Percentiles rank a stretch among this genome's conserved stretches.
These are phyloP conservation scores for Ceraclea dissimilis DNA, from an alignment of 2,888 invertebrate genomes.

Conservation along the genomic window DNA sequence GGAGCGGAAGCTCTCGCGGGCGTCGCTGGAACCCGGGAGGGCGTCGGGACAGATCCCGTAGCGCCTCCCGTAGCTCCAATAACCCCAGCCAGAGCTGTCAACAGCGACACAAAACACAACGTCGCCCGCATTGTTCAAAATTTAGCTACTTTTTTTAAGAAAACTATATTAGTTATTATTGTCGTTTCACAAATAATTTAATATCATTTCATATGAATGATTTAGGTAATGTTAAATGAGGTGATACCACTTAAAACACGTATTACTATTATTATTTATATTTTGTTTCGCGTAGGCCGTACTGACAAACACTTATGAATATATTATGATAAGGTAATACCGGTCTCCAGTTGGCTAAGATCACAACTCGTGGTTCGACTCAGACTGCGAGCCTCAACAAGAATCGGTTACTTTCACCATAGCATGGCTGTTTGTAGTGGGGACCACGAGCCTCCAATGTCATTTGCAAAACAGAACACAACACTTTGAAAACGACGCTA, in stretches of 20 bases:
- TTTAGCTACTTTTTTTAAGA: neutral
- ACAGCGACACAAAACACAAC: slow-evolving; percentile 7
- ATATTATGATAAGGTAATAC: neutral
- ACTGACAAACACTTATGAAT: neutral
- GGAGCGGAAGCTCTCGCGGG: slow-evolving; percentile 42
- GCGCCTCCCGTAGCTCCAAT: slow-evolving; percentile 28
- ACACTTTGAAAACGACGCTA: neutral
- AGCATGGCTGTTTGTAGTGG: slow-evolving; percentile 5
- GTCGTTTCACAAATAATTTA: neutral
- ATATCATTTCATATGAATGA: neutral
- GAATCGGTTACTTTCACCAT: slow-evolving; percentile 12
- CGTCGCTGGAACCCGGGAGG: slow-evolving; percentile 32
- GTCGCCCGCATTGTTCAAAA: slow-evolving; percentile 28
- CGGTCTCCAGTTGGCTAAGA: neutral
- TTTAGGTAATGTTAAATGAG: neutral
- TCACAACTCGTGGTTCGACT: slow-evolving; percentile 5
- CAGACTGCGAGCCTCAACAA: slow-evolving; percentile 8
- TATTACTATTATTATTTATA: slow-evolving; percentile 2
- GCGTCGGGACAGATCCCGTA: slow-evolving; percentile 38
- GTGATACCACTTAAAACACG: neutral
- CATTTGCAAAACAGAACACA: slow-evolving; percentile 9
- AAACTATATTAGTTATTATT: neutral
- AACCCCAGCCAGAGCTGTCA: neutral
- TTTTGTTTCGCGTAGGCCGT: slow-evolving; percentile 1
- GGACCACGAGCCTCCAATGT: slow-evolving; percentile 7